Evolutionary conservation across 2,888 invertebrate species (phyloP).

Genomic region (Chrysolina haemoptera): DNA sequence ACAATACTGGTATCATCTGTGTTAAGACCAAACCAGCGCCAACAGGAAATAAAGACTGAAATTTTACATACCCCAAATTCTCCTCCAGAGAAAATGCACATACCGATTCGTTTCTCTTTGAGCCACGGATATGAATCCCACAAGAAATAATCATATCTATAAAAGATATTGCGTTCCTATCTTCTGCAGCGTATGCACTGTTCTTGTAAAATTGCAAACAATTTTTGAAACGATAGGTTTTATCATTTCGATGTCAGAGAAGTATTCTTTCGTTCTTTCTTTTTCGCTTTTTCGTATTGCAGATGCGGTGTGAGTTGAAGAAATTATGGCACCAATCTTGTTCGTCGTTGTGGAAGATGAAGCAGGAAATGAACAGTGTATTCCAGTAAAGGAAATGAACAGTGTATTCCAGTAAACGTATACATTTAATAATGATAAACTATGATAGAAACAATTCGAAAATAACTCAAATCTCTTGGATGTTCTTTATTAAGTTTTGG

Average conservation of each 20-base stretch:
- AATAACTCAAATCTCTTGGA: no score
- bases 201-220: constrained; percentile 9
- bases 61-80: not conserved
- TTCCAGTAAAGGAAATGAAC: not conserved
- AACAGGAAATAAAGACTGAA: no score
- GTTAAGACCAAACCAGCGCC: no score
- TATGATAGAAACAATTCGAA: no score
- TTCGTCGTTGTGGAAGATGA: not conserved
- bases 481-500: no score
- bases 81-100: not conserved
- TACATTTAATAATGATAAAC: no score
- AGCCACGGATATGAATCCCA: not conserved
- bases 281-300: not conserved
- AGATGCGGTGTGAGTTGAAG: not conserved
- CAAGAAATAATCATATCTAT: not conserved
- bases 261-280: not conserved
- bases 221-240: not conserved
- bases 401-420: no score
- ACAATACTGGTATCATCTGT: no score
- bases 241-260: constrained; percentile 1
- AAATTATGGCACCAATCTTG: not conserved
- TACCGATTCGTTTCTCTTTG: not conserved
- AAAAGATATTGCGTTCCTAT: constrained; percentile 7
- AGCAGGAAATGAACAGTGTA: not conserved
- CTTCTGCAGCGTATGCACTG: constrained; percentile 1